Percentiles rank a stretch among this genome's conserved stretches.
phyloP scores from a whole-genome alignment of 1,140 invertebrate genomes.

The Neodiprion lecontei region DNA sequence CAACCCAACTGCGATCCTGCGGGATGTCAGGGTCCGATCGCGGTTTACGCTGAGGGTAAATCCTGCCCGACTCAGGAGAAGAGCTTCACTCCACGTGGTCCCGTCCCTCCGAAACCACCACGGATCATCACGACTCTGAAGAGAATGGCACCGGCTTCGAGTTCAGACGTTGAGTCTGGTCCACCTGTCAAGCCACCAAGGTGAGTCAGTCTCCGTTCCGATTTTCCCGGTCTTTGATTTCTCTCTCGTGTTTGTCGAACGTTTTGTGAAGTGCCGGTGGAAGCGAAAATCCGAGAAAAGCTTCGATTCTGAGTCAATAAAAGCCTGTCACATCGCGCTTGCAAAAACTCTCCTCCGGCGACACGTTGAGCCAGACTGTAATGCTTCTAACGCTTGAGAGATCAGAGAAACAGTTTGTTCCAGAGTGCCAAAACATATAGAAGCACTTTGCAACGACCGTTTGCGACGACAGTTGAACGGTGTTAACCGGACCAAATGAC shows the following conservation, averaged over 20 bases:
- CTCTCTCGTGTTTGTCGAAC: too few relatives aligned
- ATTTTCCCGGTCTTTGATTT: not conserved
- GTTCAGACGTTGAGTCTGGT: slow-evolving; percentile 37
- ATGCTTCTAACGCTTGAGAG: not conserved
- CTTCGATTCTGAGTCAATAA: not conserved
- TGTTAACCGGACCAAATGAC: not conserved
- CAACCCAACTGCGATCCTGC: slow-evolving; percentile 14
- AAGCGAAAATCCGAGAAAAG: not conserved
- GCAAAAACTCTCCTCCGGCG: not conserved
- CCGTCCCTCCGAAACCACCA: slow-evolving; percentile 49
- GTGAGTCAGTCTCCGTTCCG: slow-evolving; percentile 22
- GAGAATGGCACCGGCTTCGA: slow-evolving; percentile 36
- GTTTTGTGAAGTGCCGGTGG: not conserved
- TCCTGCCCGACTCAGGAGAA: slow-evolving; percentile 27
- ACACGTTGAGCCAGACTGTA: not conserved
- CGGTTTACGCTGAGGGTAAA: not conserved
- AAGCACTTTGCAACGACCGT: not conserved
- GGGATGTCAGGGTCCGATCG: not conserved
- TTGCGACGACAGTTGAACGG: not conserved
- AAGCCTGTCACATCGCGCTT: not conserved
- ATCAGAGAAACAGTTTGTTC: slow-evolving; percentile 4
- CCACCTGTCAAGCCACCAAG: slow-evolving; percentile 47
- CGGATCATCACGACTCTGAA: slow-evolving; percentile 52
- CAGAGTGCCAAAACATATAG: not conserved
- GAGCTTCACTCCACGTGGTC: slow-evolving; percentile 41